These are phyloP conservation scores for Dione vanillae DNA, from an alignment of 2,888 invertebrate species.

Conservation along the genomic window DNA sequence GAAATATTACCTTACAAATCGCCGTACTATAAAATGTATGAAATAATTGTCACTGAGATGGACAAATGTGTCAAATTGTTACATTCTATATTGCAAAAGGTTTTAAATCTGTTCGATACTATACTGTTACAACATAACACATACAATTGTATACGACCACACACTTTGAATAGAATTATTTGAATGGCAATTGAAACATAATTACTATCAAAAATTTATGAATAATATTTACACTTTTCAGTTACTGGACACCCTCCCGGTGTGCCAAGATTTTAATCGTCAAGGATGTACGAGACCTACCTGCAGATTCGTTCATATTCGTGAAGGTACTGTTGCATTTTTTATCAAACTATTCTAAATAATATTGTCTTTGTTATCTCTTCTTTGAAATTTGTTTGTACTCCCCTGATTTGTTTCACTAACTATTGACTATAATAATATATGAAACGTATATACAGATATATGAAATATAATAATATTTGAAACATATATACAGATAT, in stretches of 20 bases:
- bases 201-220: constrained; percentile 60
- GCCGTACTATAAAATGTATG: neutral
- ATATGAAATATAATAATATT: no score
- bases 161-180: constrained; percentile 52
- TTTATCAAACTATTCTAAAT: neutral
- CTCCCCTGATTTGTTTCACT: neutral
- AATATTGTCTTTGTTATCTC: neutral
- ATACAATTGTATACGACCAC: neutral
- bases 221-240: constrained; percentile 85
- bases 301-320: constrained; percentile 99
- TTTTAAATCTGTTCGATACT: neutral
- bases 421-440: no score
- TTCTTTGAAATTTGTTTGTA: neutral
- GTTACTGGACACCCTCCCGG: constrained; percentile 99
- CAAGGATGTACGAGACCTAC: constrained; percentile 97
- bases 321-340: constrained; percentile 90
- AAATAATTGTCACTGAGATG: neutral
- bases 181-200: constrained; percentile 54
- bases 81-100: neutral
- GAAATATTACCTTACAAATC: neutral
- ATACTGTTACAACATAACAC: neutral
- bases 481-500: no score
- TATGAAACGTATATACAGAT: no score
- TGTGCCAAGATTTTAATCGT: constrained; percentile 99
- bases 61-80: neutral